Base-by-base conservation (phyloP, 2,888 invertebrate genomes). In the Caradrina kadenii region DNA sequence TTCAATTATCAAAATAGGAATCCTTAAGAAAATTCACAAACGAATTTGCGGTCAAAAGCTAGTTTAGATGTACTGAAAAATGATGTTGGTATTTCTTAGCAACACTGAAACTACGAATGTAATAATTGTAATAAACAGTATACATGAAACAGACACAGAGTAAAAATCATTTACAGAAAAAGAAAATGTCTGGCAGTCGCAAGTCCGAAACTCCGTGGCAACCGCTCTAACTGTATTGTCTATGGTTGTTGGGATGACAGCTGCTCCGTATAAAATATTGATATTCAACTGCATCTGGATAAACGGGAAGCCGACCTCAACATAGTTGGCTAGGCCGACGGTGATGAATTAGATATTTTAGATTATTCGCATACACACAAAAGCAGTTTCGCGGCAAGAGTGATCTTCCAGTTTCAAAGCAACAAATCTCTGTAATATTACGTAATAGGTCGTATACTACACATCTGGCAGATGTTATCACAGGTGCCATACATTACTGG, bases 381-480 rank as follows among this genome's bases (percentile, higher is more conserved):
- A 77, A 80, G 63, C 65, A 52, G 50, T 70, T 76, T 64, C 61
- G 35, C 52, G 42, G 70, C 80, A 63, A 76, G 69, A 63, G 63
- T 80, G 77, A 79, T 80, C 80, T 80, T 71, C 60, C 77, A 59
- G 59, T 64, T 80, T 64, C 54, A 58, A 49, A 53, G 67, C 50
- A 19, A 58, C 76, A 80, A 76, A 80, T 77, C 71, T 65, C 17
- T 19, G 19, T 76, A 63, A 76, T 76, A 76, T 78, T 79, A 75
- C 80, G 80, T 65, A 79, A 80, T 76, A 50, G 64, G 59, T 76
- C 76, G 80, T 70, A 69, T 63, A 64, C 59, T 63, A 70, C 56
- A 65, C 81, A 80, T 81, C 65, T 84, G 83, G 68, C 58, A 26
- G 35, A 65, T 88, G 88, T 88, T 88, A 75, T 86, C 70, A 82